These are phyloP conservation scores for Sitobion miscanthi DNA, from an alignment of 1,140 invertebrate species.

Conservation along the genomic window DNA sequence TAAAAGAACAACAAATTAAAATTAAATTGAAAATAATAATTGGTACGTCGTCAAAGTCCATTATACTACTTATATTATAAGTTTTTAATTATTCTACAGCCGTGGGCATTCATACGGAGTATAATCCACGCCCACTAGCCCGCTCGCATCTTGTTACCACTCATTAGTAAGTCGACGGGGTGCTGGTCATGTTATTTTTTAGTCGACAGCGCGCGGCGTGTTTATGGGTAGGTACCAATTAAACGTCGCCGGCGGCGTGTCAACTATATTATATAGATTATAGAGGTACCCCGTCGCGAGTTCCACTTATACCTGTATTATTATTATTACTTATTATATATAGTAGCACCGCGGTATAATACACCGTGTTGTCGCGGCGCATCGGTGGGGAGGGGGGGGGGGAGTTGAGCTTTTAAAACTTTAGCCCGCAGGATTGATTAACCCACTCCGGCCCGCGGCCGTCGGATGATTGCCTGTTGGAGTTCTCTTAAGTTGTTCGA, in stretches of 20 bases:
- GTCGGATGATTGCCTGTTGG: conserved; percentile 14
- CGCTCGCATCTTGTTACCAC: background rate
- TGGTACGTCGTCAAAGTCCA: background rate
- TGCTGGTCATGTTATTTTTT: background rate
- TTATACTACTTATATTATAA: background rate
- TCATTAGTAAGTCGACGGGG: background rate
- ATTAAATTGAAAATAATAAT: background rate
- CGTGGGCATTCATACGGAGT: background rate
- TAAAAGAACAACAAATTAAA: background rate
- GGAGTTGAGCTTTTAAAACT: conserved; percentile 33
- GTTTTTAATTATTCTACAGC: background rate
- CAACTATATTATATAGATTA: background rate
- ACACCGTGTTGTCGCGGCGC: background rate
- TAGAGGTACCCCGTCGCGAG: background rate
- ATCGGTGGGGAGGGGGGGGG: background rate
- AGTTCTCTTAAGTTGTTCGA: conserved; percentile 38
- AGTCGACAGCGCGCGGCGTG: background rate
- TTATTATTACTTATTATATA: background rate
- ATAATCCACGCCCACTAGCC: background rate
- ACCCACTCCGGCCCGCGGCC: background rate
- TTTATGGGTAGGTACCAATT: background rate
- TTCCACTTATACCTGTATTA: background rate
- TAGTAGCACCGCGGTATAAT: background rate
- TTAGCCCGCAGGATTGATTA: conserved; percentile 25
- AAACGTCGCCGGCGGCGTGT: background rate